Evolutionary conservation across 2,113 vertebrate species (phyloP).

Genomic region (cattle (Bos taurus)): ARS-UCD2.0 NC_037329.1:33570501-33571000

Average conservation of each 20-base stretch:
- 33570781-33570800: background rate
- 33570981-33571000: slow-evolving; percentile 46
- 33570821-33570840: background rate
- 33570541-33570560: background rate
- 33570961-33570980: slow-evolving; percentile 36
- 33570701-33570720: background rate
- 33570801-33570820: background rate
- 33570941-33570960: background rate
- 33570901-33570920: background rate
- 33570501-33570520: background rate
- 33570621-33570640: background rate
- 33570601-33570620: background rate
- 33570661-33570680: background rate
- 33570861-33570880: background rate
- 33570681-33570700: background rate
- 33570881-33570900: background rate
- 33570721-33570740: background rate
- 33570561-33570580: background rate
- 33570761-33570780: background rate
- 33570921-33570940: background rate
- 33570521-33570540: background rate
- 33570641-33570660: background rate
- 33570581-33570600: background rate
- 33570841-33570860: slow-evolving; percentile 7
- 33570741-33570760: background rate